phyloP scores from a whole-genome alignment of 1,140 invertebrate genomes.

The Halictus rubicundus region DNA sequence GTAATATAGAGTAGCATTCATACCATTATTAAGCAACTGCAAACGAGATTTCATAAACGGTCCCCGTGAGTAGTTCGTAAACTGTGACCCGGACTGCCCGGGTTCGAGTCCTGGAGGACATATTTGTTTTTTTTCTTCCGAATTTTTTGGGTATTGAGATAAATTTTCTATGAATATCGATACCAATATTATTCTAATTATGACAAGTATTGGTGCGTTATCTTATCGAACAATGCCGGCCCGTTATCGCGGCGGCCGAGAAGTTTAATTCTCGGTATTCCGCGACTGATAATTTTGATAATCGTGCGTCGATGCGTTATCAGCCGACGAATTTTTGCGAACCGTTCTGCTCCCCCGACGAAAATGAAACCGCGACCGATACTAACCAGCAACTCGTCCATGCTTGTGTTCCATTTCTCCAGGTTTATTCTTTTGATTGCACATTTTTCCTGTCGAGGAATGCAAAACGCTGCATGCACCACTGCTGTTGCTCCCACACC shows the following conservation, averaged over 20 bases:
- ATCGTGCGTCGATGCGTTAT: neutral
- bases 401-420: conserved; percentile 99
- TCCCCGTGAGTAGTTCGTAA: too few relatives aligned
- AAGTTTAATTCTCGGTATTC: neutral
- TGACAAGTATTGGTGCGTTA: neutral
- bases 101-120: too few relatives aligned
- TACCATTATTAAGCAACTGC: too few relatives aligned
- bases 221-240: conserved; percentile 2
- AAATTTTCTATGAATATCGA: neutral
- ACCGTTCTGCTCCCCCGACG: too few relatives aligned
- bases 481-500: conserved; percentile 98
- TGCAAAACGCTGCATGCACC: conserved; percentile 96
- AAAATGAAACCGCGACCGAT: neutral
- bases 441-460: conserved; percentile 96
- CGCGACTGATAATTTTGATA: neutral
- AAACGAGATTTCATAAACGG: too few relatives aligned
- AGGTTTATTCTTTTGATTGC: conserved; percentile 99
- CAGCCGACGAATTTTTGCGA: neutral
- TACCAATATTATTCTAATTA: neutral
- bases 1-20: too few relatives aligned
- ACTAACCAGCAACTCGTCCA: conserved; percentile 94
- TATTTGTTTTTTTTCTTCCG: too few relatives aligned
- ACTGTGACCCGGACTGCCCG: too few relatives aligned
- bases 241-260: neutral
- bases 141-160: neutral